These are phyloP conservation scores for Netelia virgata DNA, from an alignment of 2,888 invertebrate genomes.

Conservation along the genomic window DNA sequence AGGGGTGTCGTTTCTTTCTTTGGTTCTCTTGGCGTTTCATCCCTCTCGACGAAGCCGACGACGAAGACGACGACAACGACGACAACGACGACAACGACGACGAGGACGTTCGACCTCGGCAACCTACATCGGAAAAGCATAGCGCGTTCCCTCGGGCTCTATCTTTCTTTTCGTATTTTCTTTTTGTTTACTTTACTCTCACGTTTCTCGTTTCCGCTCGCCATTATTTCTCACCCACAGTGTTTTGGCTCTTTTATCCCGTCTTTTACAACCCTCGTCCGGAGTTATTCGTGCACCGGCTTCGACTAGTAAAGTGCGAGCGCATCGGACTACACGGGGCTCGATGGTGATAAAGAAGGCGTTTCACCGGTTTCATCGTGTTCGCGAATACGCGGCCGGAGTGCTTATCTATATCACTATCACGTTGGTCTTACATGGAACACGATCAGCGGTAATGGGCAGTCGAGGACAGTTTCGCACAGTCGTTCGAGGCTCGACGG, in stretches of 20 bases:
- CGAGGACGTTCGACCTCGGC: slow-evolving; percentile 49
- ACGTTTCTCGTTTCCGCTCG: slow-evolving; percentile 10
- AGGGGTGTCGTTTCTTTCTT: slow-evolving; percentile 33
- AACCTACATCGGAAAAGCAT: slow-evolving; percentile 25
- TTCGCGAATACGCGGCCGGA: too few species aligned
- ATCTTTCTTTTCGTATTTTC: slow-evolving; percentile 13
- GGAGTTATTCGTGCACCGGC: neutral
- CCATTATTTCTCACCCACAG: slow-evolving; percentile 42
- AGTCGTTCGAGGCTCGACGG: slow-evolving; percentile 24
- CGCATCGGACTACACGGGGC: too few species aligned
- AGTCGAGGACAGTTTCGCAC: slow-evolving; percentile 44
- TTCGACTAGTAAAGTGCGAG: neutral
- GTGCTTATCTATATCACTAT: too few species aligned
- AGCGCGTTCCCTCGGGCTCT: slow-evolving; percentile 21
- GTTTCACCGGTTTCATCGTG: too few species aligned
- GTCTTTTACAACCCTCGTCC: neutral
- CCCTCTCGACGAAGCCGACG: slow-evolving; percentile 16
- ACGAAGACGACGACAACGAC: slow-evolving; percentile 20
- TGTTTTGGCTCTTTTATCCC: slow-evolving; percentile 18
- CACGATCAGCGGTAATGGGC: too few species aligned
- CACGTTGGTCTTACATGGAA: too few species aligned
- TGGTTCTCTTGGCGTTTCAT: slow-evolving; percentile 26
- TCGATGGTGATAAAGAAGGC: too few species aligned
- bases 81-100: slow-evolving; percentile 20
- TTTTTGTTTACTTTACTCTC: slow-evolving; percentile 44